These are phyloP conservation scores for Drosophila limbata DNA, from an alignment of 2,888 invertebrate species.

Conservation along the genomic window DNA sequence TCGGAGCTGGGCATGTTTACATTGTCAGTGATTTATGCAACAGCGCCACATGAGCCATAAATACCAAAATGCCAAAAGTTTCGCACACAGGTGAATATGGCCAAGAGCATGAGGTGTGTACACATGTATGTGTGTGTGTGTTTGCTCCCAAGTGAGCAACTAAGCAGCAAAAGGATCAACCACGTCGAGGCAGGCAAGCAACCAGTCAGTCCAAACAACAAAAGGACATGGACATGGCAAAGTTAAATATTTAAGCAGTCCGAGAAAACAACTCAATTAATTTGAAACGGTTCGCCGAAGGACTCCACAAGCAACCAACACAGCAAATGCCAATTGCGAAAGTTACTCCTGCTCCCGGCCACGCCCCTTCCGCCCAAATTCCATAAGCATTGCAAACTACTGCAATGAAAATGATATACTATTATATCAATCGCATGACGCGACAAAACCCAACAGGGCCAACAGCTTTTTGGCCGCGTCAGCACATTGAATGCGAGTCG, in stretches of 20 bases:
- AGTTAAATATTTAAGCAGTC: slow-evolving; percentile 83
- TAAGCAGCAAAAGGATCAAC: slow-evolving; percentile 76
- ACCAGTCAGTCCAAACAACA: slow-evolving; percentile 45
- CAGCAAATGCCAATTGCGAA: slow-evolving; percentile 51
- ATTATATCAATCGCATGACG: slow-evolving; percentile 54
- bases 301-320: slow-evolving; percentile 8
- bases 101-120: slow-evolving; percentile 23
- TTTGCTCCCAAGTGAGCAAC: slow-evolving; percentile 81
- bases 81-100: slow-evolving; percentile 62
- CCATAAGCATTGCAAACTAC: slow-evolving; percentile 7
- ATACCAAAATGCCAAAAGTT: slow-evolving; percentile 81
- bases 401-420: slow-evolving; percentile 44
- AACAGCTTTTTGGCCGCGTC: slow-evolving; percentile 37
- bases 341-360: neutral
- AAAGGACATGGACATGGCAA: slow-evolving; percentile 50
- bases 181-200: slow-evolving; percentile 24
- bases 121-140: slow-evolving; percentile 33
- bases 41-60: slow-evolving; percentile 83
- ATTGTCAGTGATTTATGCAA: slow-evolving; percentile 84
- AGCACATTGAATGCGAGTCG: slow-evolving; percentile 22
- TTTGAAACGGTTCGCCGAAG: slow-evolving; percentile 73
- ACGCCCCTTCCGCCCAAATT: neutral
- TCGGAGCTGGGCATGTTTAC: slow-evolving; percentile 64
- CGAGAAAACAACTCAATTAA: slow-evolving; percentile 83
- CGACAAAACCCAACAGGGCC: slow-evolving; percentile 35